Evolutionary conservation across 2,113 vertebrate genomes (phyloP).

Genomic region (Acrocephalus kingi): DNA sequence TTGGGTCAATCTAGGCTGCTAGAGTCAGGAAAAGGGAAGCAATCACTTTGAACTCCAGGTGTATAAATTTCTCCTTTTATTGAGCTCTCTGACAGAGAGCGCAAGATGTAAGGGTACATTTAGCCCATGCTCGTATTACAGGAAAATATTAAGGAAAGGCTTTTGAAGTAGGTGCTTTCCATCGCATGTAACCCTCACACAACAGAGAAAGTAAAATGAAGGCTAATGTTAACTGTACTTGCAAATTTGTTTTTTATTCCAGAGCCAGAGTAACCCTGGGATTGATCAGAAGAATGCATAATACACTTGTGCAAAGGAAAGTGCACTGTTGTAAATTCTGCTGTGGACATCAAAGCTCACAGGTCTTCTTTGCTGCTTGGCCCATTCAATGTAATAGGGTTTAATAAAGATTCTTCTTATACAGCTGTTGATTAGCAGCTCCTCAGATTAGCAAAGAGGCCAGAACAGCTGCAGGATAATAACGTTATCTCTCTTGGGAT

Average conservation of each 20-base stretch:
- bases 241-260: neutral
- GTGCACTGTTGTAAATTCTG: neutral
- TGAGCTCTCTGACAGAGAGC: constrained; percentile 24
- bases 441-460: neutral
- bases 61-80: constrained; percentile 55
- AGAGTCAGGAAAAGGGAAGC: constrained; percentile 44
- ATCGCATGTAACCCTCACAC: rapidly evolving
- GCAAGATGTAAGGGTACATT: neutral
- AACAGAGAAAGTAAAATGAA: neutral
- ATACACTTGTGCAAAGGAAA: neutral
- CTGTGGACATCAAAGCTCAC: neutral
- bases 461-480: neutral
- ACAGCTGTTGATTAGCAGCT: neutral
- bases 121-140: neutral
- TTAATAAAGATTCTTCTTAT: neutral
- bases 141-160: constrained; percentile 35
- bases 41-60: neutral
- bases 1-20: neutral
- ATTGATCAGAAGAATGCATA: neutral
- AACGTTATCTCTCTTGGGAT: neutral
- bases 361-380: neutral
- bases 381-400: neutral
- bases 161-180: constrained; percentile 50
- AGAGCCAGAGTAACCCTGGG: neutral
- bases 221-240: neutral